Evolutionary conservation across 92 coral and sea anemone genomes (phyloP), one percentile per base, ranked within the genome.

Genomic region (Metridium senile): DNA sequence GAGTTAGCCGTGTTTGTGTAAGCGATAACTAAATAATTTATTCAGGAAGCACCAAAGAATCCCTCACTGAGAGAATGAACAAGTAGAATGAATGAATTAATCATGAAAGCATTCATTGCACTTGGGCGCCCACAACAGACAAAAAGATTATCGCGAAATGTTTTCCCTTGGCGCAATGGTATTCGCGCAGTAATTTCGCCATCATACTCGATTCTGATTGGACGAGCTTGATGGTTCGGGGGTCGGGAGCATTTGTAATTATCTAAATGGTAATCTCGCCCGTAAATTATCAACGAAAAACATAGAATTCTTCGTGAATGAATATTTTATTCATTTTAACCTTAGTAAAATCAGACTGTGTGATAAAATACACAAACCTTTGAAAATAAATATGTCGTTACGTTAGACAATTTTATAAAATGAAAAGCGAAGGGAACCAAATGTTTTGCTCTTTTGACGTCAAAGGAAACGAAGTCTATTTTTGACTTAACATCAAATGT

Each of bases 21-120:
- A 89, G 89, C 68, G 82, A 74, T 61, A 71, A 59, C 16, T 70
- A 33, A 79, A 79, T 79, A 79, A 70, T 79, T 79, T 79, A 79
- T 79, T 79, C 84, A 68, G 83, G 76, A 58, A 79, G 84, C 84
- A 63, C 32, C 45, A 63, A 30, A 28, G 69, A 63, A 63, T 63
- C 69, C 45, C 69, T 63, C 20, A 63, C 43, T 63, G 69, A 63
- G 69, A 28, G 33, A 27, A 26, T 70, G 84, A 70, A 79, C 59
- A 79, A 68, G 66, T 45, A 65, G 71, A 33, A 27, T 59, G 52
- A 70, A 79, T 79, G 67, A 79, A 67, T 73, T 31, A 73, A 19
- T 33, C 78, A 73, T 73, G 9, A 58, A 45, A 1, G 39, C 78
- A 58, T 58, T 57, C 67, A 69, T 46, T 59, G 71, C 71, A 79